Base-by-base conservation (phyloP, 2,113 vertebrate genomes). In the Stigmatopora nigra region DNA sequence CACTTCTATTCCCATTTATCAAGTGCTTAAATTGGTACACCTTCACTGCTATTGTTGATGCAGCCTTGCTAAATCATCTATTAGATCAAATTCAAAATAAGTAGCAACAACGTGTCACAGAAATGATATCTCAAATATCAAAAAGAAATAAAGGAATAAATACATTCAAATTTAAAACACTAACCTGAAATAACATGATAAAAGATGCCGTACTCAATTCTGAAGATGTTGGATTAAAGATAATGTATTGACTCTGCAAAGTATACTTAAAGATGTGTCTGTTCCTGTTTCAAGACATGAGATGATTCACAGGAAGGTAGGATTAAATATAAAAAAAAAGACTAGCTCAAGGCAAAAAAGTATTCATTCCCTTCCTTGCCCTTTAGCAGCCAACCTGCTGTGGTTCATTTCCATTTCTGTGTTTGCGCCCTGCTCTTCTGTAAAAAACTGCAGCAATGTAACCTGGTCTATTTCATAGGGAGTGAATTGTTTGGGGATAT, bases 351-450 rank as follows among this genome's bases (percentile, higher is more conserved):
- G 61, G 81, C 70, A 56, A 58, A 55, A 72, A 56, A 92, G 35
- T 44, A 91, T 83, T 86, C 90, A 92, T 83, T 93, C 92, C 80
- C 90, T 91, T 75, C 89, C 84, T 38, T 84, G 89, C 80, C 93
- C 92, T 83, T 91, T 86, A 70, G 93, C 91, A 67, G 84, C 88
- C 81, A 94, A 91, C 71, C 89, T 92, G 71, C 92, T 91, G 38
- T 90, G 88, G 78, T 95, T 93, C 88, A 84, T 95, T 95, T 70
- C 91, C 93, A 83, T 93, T 91, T 85, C 88, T 89, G 16, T 49
- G 47, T 49, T 7, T 49, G 48, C 3, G 52, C 5, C 38, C 93
- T 91, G 80, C 91, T 87, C 65, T 86, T 90, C 19, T 92, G 83
- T 79, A 92, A 89, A 89, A 91, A 95, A 78, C 69, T 91, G 92